Evolutionary conservation across 2,113 vertebrate species (phyloP).

Genomic region (Oostethus manadensis): DNA sequence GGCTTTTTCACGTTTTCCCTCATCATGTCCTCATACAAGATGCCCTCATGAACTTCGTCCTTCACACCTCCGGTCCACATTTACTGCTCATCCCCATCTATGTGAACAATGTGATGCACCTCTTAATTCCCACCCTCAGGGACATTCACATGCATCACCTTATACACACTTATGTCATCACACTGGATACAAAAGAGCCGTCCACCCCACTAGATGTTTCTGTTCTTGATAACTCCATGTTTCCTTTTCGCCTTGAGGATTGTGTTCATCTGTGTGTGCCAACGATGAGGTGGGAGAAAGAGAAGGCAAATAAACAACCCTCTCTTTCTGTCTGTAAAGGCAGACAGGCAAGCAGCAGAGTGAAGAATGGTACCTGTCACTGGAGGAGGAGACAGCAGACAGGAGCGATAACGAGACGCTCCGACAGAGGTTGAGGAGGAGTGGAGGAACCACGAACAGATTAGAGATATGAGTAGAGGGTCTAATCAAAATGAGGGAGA

Average conservation of each 20-base stretch:
- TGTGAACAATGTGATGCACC: no score
- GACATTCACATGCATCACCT: slow-evolving; percentile 7
- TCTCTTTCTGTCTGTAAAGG: slow-evolving; percentile 5
- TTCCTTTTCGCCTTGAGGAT: neutral
- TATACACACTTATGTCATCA: slow-evolving; percentile 9
- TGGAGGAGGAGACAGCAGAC: slow-evolving; percentile 40
- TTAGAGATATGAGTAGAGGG: slow-evolving; percentile 51
- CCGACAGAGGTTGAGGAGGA: slow-evolving; percentile 21
- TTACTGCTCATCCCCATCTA: no score
- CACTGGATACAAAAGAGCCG: slow-evolving; percentile 21
- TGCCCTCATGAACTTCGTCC: no score
- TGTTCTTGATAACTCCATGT: slow-evolving; percentile 1
- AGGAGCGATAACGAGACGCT: slow-evolving; percentile 43
- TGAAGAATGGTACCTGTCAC: slow-evolving; percentile 65
- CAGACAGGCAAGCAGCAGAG: slow-evolving; percentile 32
- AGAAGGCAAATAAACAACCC: slow-evolving; percentile 6
- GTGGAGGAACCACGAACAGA: slow-evolving; percentile 34
- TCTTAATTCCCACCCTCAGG: no score
- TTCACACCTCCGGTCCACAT: no score
- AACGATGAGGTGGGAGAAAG: neutral
- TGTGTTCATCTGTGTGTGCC: slow-evolving; percentile 11
- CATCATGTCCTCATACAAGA: no score
- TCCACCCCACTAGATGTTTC: slow-evolving; percentile 8
- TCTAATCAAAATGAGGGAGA: slow-evolving; percentile 40
- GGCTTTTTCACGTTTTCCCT: no score